Percentiles rank a stretch among this genome's conserved stretches.
Conservation (phyloP, 2,888 invertebrate genomes). For the Lepidonotus clava region DNA sequence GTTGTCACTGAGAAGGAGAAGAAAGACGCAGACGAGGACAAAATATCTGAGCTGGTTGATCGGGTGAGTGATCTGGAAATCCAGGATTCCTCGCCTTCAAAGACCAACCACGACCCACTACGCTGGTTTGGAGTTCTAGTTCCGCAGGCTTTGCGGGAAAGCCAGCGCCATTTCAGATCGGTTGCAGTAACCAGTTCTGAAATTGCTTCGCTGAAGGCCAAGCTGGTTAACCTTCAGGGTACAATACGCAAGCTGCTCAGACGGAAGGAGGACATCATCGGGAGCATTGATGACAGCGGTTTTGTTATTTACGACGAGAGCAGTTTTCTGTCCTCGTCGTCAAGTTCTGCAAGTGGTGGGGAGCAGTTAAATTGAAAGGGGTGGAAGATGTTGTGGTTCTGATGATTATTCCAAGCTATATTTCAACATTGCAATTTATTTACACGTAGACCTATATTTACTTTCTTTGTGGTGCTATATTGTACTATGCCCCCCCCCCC, state of each 20-base stretch:
- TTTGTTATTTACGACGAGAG: slow-evolving; percentile 48
- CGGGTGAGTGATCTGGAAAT: slow-evolving; percentile 17
- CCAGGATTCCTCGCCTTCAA: slow-evolving; percentile 51
- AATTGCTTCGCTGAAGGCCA: slow-evolving; percentile 57
- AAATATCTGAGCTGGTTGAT: background rate
- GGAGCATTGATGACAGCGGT: slow-evolving; percentile 41
- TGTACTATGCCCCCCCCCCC: too few relatives aligned
- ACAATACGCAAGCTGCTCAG: slow-evolving; percentile 51
- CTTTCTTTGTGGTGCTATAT: too few relatives aligned
- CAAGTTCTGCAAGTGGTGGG: too few relatives aligned
- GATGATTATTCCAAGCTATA: too few relatives aligned
- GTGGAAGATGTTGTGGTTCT: too few relatives aligned
- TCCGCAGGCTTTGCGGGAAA: slow-evolving; percentile 88
- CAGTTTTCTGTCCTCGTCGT: slow-evolving; percentile 3
- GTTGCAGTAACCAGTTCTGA: slow-evolving; percentile 62
- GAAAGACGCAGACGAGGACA: slow-evolving; percentile 4
- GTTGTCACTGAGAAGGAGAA: slow-evolving; percentile 10
- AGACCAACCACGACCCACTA: slow-evolving; percentile 84
- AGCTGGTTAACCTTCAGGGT: slow-evolving; percentile 50
- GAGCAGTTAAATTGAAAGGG: too few relatives aligned
- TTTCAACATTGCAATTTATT: too few relatives aligned
- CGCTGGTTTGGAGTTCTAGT: slow-evolving; percentile 94
- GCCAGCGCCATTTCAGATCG: slow-evolving; percentile 88
- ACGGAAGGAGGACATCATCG: slow-evolving; percentile 54
- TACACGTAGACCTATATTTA: too few relatives aligned